A percentile compares a stretch with the other conserved stretches of the same genome.
phyloP scores from a whole-genome alignment of 2,797 vertebrate genomes.

The Falco novaeseelandiae region DNA sequence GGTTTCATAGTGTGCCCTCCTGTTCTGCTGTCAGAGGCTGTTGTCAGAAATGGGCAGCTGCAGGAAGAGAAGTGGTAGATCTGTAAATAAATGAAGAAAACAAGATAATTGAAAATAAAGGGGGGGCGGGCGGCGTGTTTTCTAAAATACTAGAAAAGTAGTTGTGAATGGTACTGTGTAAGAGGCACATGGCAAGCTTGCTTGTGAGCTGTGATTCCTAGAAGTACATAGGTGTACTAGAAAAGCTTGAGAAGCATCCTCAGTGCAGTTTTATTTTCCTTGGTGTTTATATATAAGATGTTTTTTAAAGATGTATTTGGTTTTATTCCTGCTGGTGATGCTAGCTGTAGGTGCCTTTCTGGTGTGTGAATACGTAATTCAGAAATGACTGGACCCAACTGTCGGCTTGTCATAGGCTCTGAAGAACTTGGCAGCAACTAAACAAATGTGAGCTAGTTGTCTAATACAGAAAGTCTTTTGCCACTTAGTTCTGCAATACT shows the following conservation, averaged over 20 bases:
- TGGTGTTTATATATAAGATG: not conserved
- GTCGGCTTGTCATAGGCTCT: not conserved
- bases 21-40: not conserved
- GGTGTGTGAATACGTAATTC: not conserved
- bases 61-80: not conserved
- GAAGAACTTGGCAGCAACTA: not conserved
- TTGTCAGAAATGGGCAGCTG: not conserved
- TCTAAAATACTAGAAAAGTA: not conserved
- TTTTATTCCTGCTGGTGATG: not conserved
- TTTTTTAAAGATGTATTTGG: not conserved
- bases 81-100: not conserved
- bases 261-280: not conserved
- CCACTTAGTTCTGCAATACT: not conserved
- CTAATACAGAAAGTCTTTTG: not conserved
- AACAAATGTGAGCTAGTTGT: not conserved
- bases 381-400: not conserved
- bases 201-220: not conserved
- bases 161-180: accelerated
- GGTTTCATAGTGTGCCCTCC: not conserved
- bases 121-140: not conserved
- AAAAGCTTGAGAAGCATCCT: not conserved
- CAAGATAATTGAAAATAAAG: not conserved
- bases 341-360: not conserved
- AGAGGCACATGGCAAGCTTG: not conserved
- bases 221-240: not conserved